Conservation (phyloP, 35 echinoderm and acorn worm genomes). For the Lytechinus pictus region DNA sequence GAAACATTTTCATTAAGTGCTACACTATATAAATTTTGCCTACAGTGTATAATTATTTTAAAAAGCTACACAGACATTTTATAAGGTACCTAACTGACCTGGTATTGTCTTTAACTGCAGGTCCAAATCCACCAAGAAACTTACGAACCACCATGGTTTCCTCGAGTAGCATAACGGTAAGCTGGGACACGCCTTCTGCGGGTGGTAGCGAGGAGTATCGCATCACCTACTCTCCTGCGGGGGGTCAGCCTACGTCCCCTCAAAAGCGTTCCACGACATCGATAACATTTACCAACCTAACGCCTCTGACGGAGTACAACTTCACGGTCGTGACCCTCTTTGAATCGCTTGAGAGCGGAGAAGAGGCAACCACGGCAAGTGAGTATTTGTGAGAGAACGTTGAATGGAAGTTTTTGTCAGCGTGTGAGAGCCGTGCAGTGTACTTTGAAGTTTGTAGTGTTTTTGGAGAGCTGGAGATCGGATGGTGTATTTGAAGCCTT, state of each 20-base stretch:
- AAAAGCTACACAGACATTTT: no score
- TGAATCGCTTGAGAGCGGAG: background rate
- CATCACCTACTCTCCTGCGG: background rate
- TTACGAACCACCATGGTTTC: background rate
- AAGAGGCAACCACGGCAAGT: background rate
- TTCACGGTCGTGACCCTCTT: background rate
- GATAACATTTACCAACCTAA: background rate
- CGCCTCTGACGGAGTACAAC: background rate
- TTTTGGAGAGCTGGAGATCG: no score
- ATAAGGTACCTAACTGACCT: no score
- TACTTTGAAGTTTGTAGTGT: no score
- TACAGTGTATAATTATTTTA: no score
- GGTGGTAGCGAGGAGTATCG: background rate
- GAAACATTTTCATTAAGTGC: no score
- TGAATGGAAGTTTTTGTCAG: no score
- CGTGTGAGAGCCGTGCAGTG: no score
- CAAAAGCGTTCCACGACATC: background rate
- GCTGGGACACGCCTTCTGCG: background rate
- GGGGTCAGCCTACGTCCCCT: background rate
- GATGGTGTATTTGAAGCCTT: no score
- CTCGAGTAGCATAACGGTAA: background rate
- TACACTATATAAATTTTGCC: no score
- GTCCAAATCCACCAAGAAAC: background rate
- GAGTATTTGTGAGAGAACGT: background rate
- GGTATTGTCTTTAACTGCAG: background rate